These are phyloP conservation scores for Pangasius mekongensis DNA, from an alignment of 2,797 vertebrate species.

Conservation along the genomic window DNA sequence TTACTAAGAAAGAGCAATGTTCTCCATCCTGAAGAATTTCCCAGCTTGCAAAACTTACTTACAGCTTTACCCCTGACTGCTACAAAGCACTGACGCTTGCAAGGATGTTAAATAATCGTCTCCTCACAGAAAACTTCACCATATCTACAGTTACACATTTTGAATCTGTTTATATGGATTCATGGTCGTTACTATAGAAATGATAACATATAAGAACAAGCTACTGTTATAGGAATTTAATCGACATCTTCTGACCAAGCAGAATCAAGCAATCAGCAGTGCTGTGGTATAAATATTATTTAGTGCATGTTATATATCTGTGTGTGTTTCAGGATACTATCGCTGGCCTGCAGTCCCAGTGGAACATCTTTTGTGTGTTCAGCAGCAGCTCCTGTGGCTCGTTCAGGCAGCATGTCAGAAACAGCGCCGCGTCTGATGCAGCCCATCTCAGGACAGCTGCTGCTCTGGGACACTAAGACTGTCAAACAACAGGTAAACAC, in stretches of 20 bases:
- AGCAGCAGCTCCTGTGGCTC: slow-evolving; percentile 80
- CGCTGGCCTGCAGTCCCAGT: slow-evolving; percentile 91
- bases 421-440: slow-evolving; percentile 66
- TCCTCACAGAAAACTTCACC: neutral
- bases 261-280: neutral
- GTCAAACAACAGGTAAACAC: slow-evolving; percentile 92
- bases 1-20: neutral
- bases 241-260: neutral
- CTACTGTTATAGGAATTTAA: neutral
- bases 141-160: neutral
- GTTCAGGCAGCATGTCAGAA: slow-evolving; percentile 65
- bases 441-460: slow-evolving; percentile 86
- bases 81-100: neutral
- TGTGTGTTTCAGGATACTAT: slow-evolving; percentile 84
- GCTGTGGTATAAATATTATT: neutral
- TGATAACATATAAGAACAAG: neutral
- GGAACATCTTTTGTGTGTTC: slow-evolving; percentile 95
- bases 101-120: neutral
- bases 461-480: slow-evolving; percentile 97
- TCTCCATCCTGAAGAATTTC: neutral
- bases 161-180: neutral
- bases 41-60: neutral
- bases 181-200: neutral
- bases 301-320: neutral
- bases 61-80: neutral